Evolutionary conservation across 2,888 invertebrate genomes (phyloP).

Genomic region (Callimorpha dominula): DNA sequence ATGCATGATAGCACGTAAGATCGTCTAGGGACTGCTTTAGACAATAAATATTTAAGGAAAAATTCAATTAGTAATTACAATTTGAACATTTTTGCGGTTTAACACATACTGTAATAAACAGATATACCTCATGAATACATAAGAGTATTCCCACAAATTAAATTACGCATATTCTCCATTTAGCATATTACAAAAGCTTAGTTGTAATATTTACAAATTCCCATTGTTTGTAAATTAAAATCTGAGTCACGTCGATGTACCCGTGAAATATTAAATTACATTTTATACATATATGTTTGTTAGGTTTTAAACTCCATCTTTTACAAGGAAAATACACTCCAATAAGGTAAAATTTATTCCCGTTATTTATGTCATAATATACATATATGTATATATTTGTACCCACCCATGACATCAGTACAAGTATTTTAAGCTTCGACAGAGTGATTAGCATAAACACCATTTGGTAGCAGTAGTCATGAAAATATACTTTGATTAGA

Average conservation of each 20-base stretch:
- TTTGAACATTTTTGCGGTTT: neutral
- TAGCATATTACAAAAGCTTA: constrained; percentile 3
- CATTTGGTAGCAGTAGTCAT: no score
- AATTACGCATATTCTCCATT: neutral
- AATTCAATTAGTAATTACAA: neutral
- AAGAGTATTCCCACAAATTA: neutral
- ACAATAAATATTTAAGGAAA: neutral
- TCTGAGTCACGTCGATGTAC: constrained; percentile 5
- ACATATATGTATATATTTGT: neutral
- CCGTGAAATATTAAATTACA: neutral
- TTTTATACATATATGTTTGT: neutral
- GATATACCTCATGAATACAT: neutral
- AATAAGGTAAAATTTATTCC: neutral
- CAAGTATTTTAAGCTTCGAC: neutral
- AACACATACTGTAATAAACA: neutral
- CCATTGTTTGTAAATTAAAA: constrained; percentile 15
- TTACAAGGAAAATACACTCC: constrained; percentile 3
- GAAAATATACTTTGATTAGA: neutral
- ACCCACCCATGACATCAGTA: neutral
- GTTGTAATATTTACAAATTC: constrained; percentile 7
- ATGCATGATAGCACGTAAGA: no score
- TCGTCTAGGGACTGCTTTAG: neutral
- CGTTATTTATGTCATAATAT: neutral
- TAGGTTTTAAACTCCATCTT: constrained; percentile 6
- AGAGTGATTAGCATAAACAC: neutral